Evolutionary conservation across 2,888 invertebrate genomes (phyloP).

Genomic region (Monochamus alternatus): DNA sequence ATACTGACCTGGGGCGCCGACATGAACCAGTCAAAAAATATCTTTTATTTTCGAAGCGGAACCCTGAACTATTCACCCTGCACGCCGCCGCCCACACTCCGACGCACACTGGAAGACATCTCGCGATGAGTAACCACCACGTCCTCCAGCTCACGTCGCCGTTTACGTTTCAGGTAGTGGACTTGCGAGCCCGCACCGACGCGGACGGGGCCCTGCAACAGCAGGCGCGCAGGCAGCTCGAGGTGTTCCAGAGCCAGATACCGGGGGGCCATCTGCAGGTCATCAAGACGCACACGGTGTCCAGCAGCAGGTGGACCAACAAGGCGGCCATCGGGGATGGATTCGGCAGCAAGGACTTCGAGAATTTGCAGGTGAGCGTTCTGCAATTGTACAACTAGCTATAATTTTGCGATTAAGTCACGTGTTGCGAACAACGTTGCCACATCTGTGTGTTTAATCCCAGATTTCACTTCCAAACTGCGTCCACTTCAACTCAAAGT

Average conservation of each 20-base stretch:
- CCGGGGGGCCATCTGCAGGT: constrained; percentile 81
- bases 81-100: neutral
- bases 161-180: constrained; percentile 71
- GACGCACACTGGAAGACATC: neutral
- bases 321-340: constrained; percentile 40
- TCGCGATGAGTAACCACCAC: constrained; percentile 23
- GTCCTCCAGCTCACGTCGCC: constrained; percentile 15
- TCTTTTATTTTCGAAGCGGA: neutral
- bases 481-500: too few species aligned
- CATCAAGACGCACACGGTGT: constrained; percentile 76
- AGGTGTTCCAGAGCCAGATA: constrained; percentile 81
- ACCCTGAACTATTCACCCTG: neutral
- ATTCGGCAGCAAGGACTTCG: constrained; percentile 60
- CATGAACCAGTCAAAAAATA: too few species aligned
- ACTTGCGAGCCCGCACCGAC: constrained; percentile 72
- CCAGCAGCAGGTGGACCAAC: constrained; percentile 65
- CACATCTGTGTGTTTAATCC: too few species aligned
- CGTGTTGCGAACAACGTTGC: neutral
- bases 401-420: neutral
- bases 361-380: constrained; percentile 66
- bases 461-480: too few species aligned
- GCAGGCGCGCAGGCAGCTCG: constrained; percentile 75
- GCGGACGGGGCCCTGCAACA: constrained; percentile 73
- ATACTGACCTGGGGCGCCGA: too few species aligned
- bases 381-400: neutral